Base-by-base conservation (phyloP, 2,113 vertebrate species). In the Hepsetus odoe region DNA sequence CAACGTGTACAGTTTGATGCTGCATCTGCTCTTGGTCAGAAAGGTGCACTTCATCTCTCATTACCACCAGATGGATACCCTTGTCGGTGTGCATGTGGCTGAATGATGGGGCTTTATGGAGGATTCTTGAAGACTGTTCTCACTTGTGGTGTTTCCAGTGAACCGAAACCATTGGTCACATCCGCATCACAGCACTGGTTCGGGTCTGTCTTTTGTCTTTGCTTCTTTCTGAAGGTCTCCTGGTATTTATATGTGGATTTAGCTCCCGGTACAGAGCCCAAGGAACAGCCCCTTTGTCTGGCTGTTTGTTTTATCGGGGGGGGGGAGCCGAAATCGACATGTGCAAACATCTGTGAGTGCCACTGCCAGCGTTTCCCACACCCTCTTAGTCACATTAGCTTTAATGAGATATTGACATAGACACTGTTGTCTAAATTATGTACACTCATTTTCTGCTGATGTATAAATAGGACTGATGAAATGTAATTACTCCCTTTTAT, bases 371-470 rank as follows among this genome's bases (percentile, higher is more conserved):
- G 65, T 74, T 55, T 82, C 85, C 74, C 81, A 76, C 80, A 80
- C 81, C 55, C 83, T 77, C 82, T 83, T 84, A 84, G 75, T 85
- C 85, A 84, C 51, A 80, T 86, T 88, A 86, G 85, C 82, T 83
- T 79, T 82, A 85, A 84, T 87, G 86, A 87, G 82, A 85, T 83
- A 80, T 85, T 84, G 86, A 87, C 86, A 83, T 72, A 58, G 82
- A 86, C 79, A 79, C 79, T 79, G 83, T 82, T 80, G 79, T 85
- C 77, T 84, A 85, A 86, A 88, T 81, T 61, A 74, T 70, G 67
- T 71, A 79, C 73, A 79, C 53, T 82, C 81, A 67, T 82, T 86
- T 88, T 85, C 80, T 80, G 80, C 82, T 76, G 83, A 85, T 86
- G 84, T 80, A 87, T 84, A 86, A 84, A 75, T 80, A 82, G 35